Evolutionary conservation across 2,113 vertebrate species (phyloP).

Genomic region (Muntiacus muntjak): DNA sequence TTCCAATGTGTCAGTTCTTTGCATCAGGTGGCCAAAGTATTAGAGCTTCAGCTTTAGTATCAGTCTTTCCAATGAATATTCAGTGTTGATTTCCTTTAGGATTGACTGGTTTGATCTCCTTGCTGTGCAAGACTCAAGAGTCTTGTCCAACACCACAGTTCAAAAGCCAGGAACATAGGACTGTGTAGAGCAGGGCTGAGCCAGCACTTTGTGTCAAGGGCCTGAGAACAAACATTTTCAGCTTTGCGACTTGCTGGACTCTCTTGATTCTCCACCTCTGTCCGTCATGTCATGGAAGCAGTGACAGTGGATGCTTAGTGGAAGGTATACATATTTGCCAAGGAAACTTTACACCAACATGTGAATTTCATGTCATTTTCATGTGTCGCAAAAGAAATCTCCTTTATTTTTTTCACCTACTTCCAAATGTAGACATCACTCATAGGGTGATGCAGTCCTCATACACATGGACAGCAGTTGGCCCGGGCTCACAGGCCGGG

Average conservation of each 20-base stretch:
- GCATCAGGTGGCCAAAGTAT: neutral
- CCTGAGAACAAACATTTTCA: neutral
- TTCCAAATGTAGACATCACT: neutral
- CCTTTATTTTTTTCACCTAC: neutral
- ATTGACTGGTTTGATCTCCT: neutral
- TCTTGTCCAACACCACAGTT: neutral
- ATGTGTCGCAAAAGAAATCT: neutral
- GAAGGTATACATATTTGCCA: neutral
- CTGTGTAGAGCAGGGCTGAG: fast-evolving
- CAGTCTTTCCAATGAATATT: neutral
- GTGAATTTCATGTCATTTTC: neutral
- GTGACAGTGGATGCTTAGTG: fast-evolving
- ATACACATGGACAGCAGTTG: fast-evolving
- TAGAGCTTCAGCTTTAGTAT: neutral
- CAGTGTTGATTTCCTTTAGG: neutral
- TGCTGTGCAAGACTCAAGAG: neutral
- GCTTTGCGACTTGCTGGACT: neutral
- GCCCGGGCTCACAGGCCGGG: fast-evolving
- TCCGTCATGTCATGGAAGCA: fast-evolving
- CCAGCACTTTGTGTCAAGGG: neutral
- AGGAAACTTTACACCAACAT: neutral
- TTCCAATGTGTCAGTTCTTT: neutral
- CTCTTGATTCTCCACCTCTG: neutral
- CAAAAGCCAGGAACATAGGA: neutral
- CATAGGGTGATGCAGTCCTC: fast-evolving